Conservation (phyloP, 2,113 vertebrate genomes). For the Spilogale gracilis region DNA sequence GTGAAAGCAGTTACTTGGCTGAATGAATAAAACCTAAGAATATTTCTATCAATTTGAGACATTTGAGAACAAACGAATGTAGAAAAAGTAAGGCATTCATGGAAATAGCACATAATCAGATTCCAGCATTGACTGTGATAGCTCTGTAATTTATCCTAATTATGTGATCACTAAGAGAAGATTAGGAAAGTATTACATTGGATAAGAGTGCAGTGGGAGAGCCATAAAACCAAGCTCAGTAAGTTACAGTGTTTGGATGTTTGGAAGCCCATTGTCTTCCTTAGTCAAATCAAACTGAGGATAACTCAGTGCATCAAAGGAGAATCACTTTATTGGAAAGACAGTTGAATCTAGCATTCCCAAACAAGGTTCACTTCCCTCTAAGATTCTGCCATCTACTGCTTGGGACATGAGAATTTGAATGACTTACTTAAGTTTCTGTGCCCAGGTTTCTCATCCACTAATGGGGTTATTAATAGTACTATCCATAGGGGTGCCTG, state of each 20-base stretch:
- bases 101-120: not conserved
- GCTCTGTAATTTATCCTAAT: not conserved
- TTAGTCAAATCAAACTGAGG: not conserved
- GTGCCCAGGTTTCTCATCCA: not conserved
- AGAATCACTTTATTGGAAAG: not conserved
- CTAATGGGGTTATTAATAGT: not conserved
- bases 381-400: not conserved
- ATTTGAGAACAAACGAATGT: not conserved
- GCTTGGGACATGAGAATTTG: not conserved
- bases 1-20: not conserved
- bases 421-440: not conserved
- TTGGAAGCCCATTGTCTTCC: not conserved
- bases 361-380: not conserved
- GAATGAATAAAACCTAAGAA: not conserved
- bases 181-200: not conserved
- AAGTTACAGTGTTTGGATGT: not conserved
- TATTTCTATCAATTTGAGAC: not conserved
- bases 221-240: not conserved
- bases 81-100: not conserved
- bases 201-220: not conserved
- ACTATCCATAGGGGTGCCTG: not conserved
- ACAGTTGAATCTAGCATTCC: not conserved
- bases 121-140: not conserved
- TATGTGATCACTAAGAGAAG: not conserved
- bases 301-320: not conserved